Evolutionary conservation across 2,797 vertebrate genomes (phyloP).

Genomic region (Pseudochirops corinnae): DNA sequence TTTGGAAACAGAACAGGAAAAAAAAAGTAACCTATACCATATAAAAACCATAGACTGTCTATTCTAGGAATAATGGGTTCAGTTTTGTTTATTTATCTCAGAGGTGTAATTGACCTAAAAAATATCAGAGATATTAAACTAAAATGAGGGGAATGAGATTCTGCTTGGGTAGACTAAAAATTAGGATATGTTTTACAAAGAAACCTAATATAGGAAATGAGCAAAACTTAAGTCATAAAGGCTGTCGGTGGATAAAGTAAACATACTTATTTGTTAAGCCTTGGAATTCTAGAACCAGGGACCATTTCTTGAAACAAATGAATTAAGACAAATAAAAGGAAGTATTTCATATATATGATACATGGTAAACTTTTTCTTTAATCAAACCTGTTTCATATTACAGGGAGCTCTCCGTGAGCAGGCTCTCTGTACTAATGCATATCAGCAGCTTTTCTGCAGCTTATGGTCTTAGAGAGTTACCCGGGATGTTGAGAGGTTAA

Average conservation of each 20-base stretch:
- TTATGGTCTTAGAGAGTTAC: not conserved
- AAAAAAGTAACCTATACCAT: not conserved
- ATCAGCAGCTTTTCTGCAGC: not conserved
- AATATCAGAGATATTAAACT: not conserved
- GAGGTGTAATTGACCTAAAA: conserved; percentile 12
- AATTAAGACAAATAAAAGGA: conserved; percentile 39
- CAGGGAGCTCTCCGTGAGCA: not conserved
- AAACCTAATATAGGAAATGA: conserved; percentile 37
- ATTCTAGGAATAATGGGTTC: not conserved
- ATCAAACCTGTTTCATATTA: not conserved
- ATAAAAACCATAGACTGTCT: not conserved
- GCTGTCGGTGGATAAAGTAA: conserved; percentile 10
- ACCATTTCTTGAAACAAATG: conserved; percentile 30
- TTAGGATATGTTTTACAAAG: conserved; percentile 24
- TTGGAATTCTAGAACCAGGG: conserved; percentile 15
- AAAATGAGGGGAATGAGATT: conserved; percentile 22
- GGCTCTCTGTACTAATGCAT: not conserved
- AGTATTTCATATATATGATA: not conserved
- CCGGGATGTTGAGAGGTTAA: not conserved
- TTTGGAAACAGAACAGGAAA: not conserved
- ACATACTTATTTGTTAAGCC: conserved; percentile 20
- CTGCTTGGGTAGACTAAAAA: conserved; percentile 38
- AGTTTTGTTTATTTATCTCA: conserved; percentile 7
- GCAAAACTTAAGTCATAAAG: not conserved
- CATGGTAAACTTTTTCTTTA: not conserved